Evolutionary conservation across 2,113 vertebrate genomes (phyloP).

Genomic region (Colinus virginianus): DNA sequence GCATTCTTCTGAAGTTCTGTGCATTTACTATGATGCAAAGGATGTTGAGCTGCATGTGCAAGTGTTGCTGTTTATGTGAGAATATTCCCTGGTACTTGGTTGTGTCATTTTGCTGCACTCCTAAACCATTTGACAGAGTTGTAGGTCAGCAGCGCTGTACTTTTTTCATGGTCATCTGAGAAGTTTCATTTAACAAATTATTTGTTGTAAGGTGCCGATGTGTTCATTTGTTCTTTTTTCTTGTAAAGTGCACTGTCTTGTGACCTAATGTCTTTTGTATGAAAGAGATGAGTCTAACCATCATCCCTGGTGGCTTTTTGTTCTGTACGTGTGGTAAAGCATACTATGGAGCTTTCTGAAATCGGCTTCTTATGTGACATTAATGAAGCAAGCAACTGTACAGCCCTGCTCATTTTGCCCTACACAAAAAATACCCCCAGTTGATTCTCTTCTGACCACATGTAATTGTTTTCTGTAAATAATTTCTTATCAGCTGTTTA

Average conservation of each 20-base stretch:
- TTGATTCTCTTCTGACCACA: background rate
- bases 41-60: background rate
- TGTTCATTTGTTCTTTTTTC: background rate
- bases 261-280: background rate
- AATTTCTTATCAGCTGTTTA: background rate
- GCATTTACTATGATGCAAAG: background rate
- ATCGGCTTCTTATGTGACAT: background rate
- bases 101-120: background rate
- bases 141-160: background rate
- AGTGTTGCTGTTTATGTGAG: conserved; percentile 1
- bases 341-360: background rate
- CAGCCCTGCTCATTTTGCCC: background rate
- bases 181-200: background rate
- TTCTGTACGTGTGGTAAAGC: background rate
- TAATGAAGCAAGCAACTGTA: background rate
- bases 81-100: background rate
- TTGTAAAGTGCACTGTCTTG: accelerated
- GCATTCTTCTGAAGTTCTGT: conserved; percentile 8
- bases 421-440: background rate
- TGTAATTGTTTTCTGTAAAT: background rate
- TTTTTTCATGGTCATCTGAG: background rate
- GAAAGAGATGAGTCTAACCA: background rate
- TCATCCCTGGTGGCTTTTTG: background rate
- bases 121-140: background rate
- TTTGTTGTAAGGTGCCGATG: background rate